Base-by-base conservation (phyloP, 2,888 invertebrate species). In the Parnassius mnemosyne region DNA sequence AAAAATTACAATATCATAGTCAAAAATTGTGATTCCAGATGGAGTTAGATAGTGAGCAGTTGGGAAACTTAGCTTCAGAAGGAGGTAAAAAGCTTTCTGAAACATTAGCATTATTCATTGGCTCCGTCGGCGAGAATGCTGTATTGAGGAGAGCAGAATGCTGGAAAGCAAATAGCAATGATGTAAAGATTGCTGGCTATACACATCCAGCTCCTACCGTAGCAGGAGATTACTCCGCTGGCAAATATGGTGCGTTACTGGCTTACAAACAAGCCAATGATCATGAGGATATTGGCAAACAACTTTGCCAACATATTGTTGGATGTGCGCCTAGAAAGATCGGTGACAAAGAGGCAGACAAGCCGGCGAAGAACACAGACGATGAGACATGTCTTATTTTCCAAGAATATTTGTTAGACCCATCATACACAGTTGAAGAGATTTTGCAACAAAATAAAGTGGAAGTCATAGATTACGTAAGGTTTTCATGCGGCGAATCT, bases 221-320 rank as follows among this genome's bases (percentile, higher is more conserved):
- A 3, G 78, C 87, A 0, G 72, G 80, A 0, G 87, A 92, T 34
- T 92, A 93, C 57, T 93, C 94, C 34, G 85, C 94, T 13, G 98
- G 98, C 55, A 96, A 95, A 87, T 97, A 97, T 81, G 98, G 97
- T 43, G 95, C 97, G 0, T 78, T 98, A 54, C 89, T 98, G 0
- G 96, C 96, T 25, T 94, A 95, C 76, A 93, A 89, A 78, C 92
- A 87, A 72, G 75, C 75, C 55, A 79, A 71, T 61, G 85, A 77
- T 54, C 74, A 80, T 1, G 85, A 92, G 53, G 86, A 91, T 61
- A 76, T 96, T 10, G 95, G 95, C 16, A 93, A 94, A 70, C 95
- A 96, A 75, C 82, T 99, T 9, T 97, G 98, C 79, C 98, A 98
- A 80, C 99, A 99, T 78, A 94, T 99, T 73, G 97, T 99, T 25